Conservation (phyloP, 2,113 vertebrate species). For the Empidonax traillii region DNA sequence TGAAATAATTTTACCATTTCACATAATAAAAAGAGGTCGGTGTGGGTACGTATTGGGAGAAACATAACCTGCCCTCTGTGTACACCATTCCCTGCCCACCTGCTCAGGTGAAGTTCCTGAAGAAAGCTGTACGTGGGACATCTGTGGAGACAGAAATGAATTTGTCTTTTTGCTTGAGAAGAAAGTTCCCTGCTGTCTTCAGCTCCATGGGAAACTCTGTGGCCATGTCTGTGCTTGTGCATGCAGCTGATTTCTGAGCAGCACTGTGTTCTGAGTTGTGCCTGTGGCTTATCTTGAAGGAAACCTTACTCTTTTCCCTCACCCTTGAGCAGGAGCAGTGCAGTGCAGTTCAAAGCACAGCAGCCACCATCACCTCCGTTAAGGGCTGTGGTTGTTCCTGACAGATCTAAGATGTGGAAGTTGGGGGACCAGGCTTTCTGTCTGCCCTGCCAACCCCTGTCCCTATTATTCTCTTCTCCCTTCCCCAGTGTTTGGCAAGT, state of each 20-base stretch:
- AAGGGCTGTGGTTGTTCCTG: not conserved
- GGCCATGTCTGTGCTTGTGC: not conserved
- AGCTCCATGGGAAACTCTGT: not conserved
- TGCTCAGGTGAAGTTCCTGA: not conserved
- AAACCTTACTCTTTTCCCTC: not conserved
- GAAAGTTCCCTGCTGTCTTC: not conserved
- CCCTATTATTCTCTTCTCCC: not conserved
- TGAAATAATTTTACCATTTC: not conserved
- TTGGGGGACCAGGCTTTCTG: not conserved
- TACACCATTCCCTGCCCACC: not conserved
- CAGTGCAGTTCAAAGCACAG: too few species aligned
- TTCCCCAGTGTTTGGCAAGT: not conserved
- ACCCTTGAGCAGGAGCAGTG: not conserved
- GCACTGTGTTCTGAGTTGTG: not conserved
- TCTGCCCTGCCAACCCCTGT: accelerated
- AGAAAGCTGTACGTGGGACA: not conserved
- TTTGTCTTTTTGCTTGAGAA: not conserved
- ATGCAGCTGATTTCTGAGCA: not conserved
- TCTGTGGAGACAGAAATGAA: not conserved
- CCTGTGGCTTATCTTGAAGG: not conserved
- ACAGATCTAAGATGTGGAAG: accelerated
- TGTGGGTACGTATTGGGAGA: not conserved
- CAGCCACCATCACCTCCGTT: accelerated
- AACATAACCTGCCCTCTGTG: accelerated
- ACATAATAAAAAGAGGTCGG: not conserved